A percentile compares a stretch with the other conserved stretches of the same genome.
Conservation (phyloP, 2,797 vertebrate species). For the Anolis apletophallus region DNA sequence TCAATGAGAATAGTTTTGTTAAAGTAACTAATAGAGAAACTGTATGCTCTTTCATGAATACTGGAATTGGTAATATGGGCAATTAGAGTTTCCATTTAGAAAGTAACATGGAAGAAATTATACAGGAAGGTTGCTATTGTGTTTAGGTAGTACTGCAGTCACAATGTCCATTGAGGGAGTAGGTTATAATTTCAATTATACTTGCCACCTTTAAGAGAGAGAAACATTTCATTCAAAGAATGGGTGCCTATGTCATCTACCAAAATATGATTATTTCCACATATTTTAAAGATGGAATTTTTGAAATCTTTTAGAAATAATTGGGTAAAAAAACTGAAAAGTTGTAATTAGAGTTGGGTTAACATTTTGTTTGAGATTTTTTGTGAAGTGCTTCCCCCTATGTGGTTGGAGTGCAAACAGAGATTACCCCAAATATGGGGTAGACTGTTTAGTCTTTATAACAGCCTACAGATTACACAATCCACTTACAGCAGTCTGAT, state of each 20-base stretch:
- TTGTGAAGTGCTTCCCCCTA: neutral
- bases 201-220: neutral
- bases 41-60: neutral
- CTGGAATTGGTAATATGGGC: neutral
- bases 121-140: neutral
- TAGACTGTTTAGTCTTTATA: neutral
- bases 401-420: neutral
- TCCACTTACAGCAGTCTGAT: too few species aligned
- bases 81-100: neutral
- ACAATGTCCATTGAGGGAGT: neutral
- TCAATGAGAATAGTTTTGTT: neutral
- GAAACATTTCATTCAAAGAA: neutral
- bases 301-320: neutral
- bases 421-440: neutral
- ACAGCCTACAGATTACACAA: too few species aligned
- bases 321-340: neutral
- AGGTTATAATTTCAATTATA: neutral
- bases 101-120: neutral
- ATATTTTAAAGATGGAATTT: neutral
- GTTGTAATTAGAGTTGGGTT: neutral
- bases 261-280: neutral
- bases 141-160: neutral
- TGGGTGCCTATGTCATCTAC: neutral
- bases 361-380: neutral
- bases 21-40: neutral